Conservation (phyloP, 2,113 vertebrate species). For the Ptychochromis oligacanthus region DNA sequence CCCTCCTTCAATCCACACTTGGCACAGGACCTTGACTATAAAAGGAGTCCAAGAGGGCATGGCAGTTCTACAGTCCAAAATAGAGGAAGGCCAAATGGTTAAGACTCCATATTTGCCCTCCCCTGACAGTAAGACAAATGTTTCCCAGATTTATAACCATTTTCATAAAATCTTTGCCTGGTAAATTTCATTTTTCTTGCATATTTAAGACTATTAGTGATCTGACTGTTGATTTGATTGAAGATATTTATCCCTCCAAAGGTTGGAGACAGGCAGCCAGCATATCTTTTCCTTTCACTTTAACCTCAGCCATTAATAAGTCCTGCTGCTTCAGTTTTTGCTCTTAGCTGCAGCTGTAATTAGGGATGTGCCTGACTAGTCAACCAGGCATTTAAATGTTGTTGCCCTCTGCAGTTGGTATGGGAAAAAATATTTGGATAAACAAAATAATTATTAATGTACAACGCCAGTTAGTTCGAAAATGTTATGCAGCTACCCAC, state of each 20-base stretch:
- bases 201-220: not conserved
- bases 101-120: too few relatives aligned
- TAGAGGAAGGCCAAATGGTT: too few relatives aligned
- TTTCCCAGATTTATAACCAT: too few relatives aligned
- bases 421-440: not conserved
- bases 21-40: too few relatives aligned
- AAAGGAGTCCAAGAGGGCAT: too few relatives aligned
- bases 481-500: not conserved
- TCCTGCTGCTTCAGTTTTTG: not conserved
- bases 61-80: too few relatives aligned
- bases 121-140: too few relatives aligned
- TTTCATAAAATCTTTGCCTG: too few relatives aligned
- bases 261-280: not conserved
- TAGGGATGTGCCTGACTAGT: not conserved
- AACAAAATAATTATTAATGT: rapidly evolving
- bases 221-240: not conserved
- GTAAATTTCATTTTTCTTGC: not conserved
- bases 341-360: not conserved
- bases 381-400: not conserved
- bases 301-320: not conserved
- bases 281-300: not conserved
- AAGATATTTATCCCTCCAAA: not conserved
- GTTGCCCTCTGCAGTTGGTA: not conserved
- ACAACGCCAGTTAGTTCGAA: not conserved
- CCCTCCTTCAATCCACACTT: too few relatives aligned